Evolutionary conservation across 2,888 invertebrate species (phyloP), one percentile per base, ranked within the genome.

Genomic region (Ophonus ardosiacus): DNA sequence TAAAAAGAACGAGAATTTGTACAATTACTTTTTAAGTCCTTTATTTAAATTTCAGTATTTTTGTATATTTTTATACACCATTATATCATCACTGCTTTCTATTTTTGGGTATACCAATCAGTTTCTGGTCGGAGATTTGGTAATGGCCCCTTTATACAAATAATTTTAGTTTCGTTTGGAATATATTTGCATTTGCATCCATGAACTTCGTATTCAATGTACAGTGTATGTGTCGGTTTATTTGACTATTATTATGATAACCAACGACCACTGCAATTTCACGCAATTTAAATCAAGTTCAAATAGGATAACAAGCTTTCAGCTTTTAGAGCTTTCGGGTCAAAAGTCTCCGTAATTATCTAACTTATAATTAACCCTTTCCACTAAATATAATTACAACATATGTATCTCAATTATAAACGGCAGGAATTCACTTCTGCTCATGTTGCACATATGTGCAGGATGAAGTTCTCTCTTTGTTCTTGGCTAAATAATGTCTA

Each of bases 401-500:
- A 17, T 59, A 59, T 59, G 43, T 51, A 51, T 59, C 21, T 18
- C 24, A 63, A 63, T 63, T 63, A 63, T 63, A 18, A 63, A 8
- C 63, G 18, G 63, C 24, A 17, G 17, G 10, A 8, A 13, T 56
- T 56, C 56, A 13, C n/a, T 15, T 17, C 7, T 18, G 59, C 59
- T n/a, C n/a, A n/a, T n/a, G 17, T 5, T 17, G 24, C 24, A 63
- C 63, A 63, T 21, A 21, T 63, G 63, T 63, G 24, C 63, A 63
- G 63, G 59, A 63, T 24, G 21, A 61, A 68, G 40, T 68, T 68
- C 68, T 68, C 68, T 40, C 40, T 74, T 74, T 74, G 43, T 43
- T 74, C 43, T 43, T 7, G 13, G 43, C 43, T 74, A 74, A 74
- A 74, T 74, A 74, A 74, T 74, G 71, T 74, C 71, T 74, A 74